A percentile compares a stretch with the other conserved stretches of the same genome.
Evolutionary conservation across 2,113 vertebrate species (phyloP).

Genomic region (Aphyosemion australe): DNA sequence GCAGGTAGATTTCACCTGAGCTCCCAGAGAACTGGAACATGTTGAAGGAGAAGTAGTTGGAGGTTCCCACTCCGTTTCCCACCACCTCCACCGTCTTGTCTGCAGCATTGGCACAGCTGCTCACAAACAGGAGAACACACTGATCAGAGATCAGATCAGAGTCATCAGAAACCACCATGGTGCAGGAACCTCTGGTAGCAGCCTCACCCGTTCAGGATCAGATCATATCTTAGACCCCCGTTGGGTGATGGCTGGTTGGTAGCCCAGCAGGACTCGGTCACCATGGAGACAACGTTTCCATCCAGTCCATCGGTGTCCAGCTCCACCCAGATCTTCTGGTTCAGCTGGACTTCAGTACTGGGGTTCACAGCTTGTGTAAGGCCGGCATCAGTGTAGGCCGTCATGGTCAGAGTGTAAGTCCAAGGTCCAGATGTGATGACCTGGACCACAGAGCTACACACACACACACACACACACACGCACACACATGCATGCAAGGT

Average conservation of each 20-base stretch:
- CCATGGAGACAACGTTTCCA: neutral
- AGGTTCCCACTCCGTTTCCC: slow-evolving; percentile 23
- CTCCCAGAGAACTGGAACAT: slow-evolving; percentile 30
- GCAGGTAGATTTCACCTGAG: slow-evolving; percentile 21
- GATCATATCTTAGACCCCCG: neutral
- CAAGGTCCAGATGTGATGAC: neutral
- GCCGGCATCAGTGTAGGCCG: neutral
- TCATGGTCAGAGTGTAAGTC: slow-evolving; percentile 13
- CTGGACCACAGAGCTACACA: slow-evolving; percentile 4
- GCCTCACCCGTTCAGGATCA: slow-evolving; percentile 20
- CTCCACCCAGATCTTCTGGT: slow-evolving; percentile 22
- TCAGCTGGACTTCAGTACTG: neutral
- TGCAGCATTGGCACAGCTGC: slow-evolving; percentile 19
- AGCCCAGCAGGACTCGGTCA: slow-evolving; percentile 31
- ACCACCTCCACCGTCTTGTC: slow-evolving; percentile 22
- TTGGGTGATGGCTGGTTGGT: neutral
- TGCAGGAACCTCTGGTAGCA: neutral
- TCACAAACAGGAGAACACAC: neutral
- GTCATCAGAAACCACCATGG: neutral
- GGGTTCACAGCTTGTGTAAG: neutral
- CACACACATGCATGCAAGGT: too few species aligned
- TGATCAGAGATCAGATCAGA: neutral
- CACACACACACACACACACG: neutral
- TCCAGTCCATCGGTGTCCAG: slow-evolving; percentile 2
- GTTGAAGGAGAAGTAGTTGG: slow-evolving; percentile 43